Evolutionary conservation across 2,113 vertebrate species (phyloP).

Genomic region (Clupea harengus): DNA sequence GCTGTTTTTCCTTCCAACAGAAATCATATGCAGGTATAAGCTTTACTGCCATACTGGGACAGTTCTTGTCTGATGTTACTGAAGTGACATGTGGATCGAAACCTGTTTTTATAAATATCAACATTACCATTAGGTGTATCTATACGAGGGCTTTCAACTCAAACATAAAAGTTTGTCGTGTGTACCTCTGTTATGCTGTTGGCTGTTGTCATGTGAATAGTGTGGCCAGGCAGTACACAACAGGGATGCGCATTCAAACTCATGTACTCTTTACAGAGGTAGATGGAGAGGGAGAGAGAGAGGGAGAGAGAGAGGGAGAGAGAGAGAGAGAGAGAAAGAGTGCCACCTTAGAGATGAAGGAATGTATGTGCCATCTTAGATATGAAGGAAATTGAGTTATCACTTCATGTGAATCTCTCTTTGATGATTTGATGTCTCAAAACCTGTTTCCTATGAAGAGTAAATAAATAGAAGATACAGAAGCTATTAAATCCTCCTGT

Average conservation of each 20-base stretch:
- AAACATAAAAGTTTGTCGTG: too few relatives aligned
- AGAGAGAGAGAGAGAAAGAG: background rate
- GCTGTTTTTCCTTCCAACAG: background rate
- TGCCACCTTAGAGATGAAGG: background rate
- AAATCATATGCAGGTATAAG: background rate
- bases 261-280: background rate
- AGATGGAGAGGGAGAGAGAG: too few relatives aligned
- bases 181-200: too few relatives aligned
- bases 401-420: conserved; percentile 4
- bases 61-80: background rate
- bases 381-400: background rate
- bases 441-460: background rate
- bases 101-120: background rate
- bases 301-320: background rate
- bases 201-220: too few relatives aligned
- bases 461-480: background rate
- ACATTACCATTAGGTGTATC: background rate
- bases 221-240: background rate
- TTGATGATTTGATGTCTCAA: conserved; percentile 4
- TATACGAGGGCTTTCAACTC: too few relatives aligned
- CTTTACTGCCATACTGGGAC: background rate
- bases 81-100: background rate
- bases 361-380: background rate
- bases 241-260: background rate
- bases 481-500: background rate